Percentiles rank a stretch among this genome's conserved stretches.
These are phyloP conservation scores for Spialia ferax DNA, from an alignment of 2,888 invertebrate genomes.

Conservation along the genomic window DNA sequence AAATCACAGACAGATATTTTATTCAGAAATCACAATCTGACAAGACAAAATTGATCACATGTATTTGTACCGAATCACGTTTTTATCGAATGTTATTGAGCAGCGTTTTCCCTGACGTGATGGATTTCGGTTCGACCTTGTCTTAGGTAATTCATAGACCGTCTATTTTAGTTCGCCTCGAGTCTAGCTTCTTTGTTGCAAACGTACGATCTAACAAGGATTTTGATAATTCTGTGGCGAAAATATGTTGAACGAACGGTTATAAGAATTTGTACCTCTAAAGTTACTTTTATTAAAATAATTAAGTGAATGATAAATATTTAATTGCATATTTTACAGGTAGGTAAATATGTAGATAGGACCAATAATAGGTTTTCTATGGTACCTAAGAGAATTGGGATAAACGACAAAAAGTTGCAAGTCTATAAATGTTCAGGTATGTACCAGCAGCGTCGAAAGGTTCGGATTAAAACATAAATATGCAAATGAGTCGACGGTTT, in stretches of 20 bases:
- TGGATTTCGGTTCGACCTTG: constrained; percentile 48
- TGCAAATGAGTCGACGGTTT: constrained; percentile 50
- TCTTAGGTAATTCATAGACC: constrained; percentile 42
- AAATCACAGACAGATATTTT: constrained; percentile 13
- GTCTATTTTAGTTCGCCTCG: constrained; percentile 46
- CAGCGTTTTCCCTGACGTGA: constrained; percentile 37
- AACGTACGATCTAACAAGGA: background rate
- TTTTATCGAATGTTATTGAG: constrained; percentile 23
- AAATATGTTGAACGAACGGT: background rate
- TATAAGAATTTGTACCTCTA: too few relatives aligned
- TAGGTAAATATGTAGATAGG: too few relatives aligned
- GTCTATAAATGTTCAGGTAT: constrained; percentile 20
- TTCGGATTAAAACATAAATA: constrained; percentile 51
- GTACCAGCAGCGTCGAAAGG: constrained; percentile 48
- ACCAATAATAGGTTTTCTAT: too few relatives aligned
- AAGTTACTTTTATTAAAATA: too few relatives aligned
- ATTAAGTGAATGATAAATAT: too few relatives aligned
- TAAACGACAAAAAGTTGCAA: constrained; percentile 19
- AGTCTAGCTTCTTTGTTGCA: constrained; percentile 10
- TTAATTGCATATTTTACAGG: too few relatives aligned
- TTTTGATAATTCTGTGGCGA: background rate
- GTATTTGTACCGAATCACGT: constrained; percentile 26
- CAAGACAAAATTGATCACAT: constrained; percentile 28
- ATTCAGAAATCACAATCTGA: constrained; percentile 21
- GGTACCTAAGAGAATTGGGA: background rate